Evolutionary conservation across 1,140 invertebrate species (phyloP).

Genomic region (Atta texana): DNA sequence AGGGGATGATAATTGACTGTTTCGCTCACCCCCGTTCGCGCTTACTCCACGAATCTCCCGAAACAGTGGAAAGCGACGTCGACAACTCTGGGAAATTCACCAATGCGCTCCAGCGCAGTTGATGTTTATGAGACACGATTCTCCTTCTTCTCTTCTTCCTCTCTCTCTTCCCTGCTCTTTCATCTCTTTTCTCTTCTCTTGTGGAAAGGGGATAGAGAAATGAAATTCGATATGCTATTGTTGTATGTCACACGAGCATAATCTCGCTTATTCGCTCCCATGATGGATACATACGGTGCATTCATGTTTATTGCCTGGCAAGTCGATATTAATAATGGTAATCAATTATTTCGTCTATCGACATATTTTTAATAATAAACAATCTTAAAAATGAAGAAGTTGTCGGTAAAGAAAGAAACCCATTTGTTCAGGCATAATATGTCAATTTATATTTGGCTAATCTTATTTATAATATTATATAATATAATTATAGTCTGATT

Average conservation of each 20-base stretch:
- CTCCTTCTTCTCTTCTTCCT: slow-evolving; percentile 49
- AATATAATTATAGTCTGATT: neutral
- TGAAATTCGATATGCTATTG: slow-evolving; percentile 71
- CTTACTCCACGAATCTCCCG: slow-evolving; percentile 65
- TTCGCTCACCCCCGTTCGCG: slow-evolving; percentile 50
- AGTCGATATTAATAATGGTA: slow-evolving; percentile 49
- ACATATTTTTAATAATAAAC: slow-evolving; percentile 35
- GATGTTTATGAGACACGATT: slow-evolving; percentile 65
- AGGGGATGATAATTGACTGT: slow-evolving; percentile 80
- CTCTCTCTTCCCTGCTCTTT: neutral
- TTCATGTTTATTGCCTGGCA: slow-evolving; percentile 27
- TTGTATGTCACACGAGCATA: slow-evolving; percentile 62
- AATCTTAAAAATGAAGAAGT: neutral
- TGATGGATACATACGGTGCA: slow-evolving; percentile 50
- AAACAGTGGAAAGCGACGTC: slow-evolving; percentile 55
- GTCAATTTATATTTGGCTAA: neutral
- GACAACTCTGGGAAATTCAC: slow-evolving; percentile 69
- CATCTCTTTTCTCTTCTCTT: slow-evolving; percentile 4
- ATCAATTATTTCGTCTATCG: slow-evolving; percentile 47
- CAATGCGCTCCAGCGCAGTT: slow-evolving; percentile 51
- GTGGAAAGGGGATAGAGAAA: slow-evolving; percentile 56
- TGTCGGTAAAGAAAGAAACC: neutral
- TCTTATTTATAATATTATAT: slow-evolving; percentile 8
- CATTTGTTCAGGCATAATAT: neutral
- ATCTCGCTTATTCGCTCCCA: slow-evolving; percentile 49